Evolutionary conservation across 2,888 invertebrate genomes (phyloP).

Genomic region (Stratiomys singularior): DNA sequence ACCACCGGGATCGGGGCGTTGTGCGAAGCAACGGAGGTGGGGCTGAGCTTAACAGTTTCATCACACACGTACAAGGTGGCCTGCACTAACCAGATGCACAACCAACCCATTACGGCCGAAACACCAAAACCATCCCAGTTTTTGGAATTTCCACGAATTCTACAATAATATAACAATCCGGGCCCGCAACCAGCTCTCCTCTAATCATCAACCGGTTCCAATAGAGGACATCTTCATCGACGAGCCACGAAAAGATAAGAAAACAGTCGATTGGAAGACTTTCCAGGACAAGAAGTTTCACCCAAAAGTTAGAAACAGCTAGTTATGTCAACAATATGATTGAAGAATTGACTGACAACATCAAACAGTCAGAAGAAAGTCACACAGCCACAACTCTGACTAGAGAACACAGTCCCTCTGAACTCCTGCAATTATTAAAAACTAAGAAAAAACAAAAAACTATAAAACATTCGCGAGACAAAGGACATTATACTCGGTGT

Average conservation of each 20-base stretch:
- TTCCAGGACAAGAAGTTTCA: not conserved
- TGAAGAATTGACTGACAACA: not conserved
- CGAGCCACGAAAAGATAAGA: not conserved
- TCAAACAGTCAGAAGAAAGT: not conserved
- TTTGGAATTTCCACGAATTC: not conserved
- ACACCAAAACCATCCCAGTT: not conserved
- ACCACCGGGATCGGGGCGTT: not conserved
- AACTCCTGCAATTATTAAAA: not conserved
- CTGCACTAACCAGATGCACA: not conserved
- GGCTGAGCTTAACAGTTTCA: not conserved
- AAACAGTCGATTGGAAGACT: not conserved
- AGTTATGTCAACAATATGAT: not conserved
- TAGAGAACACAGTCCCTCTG: not conserved
- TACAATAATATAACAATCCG: not conserved
- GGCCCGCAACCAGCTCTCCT: not conserved
- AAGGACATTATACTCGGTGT: too few relatives aligned
- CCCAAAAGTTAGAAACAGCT: not conserved
- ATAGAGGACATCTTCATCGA: not conserved
- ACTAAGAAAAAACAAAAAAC: not conserved
- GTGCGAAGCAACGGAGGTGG: slow-evolving; percentile 6
- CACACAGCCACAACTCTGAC: not conserved
- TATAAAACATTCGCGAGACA: too few relatives aligned
- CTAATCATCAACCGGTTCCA: not conserved
- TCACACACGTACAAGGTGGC: not conserved
- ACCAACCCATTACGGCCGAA: not conserved